A percentile compares a stretch with the other conserved stretches of the same genome.
Conservation (phyloP, 92 coral and sea anemone species). For the Zoanthus gigantus region DNA sequence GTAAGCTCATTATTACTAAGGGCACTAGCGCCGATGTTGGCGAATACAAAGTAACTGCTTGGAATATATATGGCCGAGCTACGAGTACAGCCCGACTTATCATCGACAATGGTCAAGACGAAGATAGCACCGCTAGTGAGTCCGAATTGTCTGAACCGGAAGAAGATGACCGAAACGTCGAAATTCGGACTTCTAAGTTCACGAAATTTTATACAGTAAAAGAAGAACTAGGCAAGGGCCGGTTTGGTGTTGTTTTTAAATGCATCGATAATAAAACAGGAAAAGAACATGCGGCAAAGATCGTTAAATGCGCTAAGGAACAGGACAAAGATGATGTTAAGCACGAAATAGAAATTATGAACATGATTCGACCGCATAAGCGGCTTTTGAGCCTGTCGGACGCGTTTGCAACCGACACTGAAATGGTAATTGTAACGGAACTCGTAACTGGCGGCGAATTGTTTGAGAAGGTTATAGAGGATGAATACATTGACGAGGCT, state of each 20-base stretch:
- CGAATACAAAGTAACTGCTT: conserved; percentile 93
- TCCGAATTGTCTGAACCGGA: conserved; percentile 80
- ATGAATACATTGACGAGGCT: conserved; percentile 93
- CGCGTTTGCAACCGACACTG: conserved; percentile 87
- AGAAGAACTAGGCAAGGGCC: conserved; percentile 96
- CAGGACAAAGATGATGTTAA: conserved; percentile 84
- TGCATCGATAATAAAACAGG: conserved; percentile 90
- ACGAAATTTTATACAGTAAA: conserved; percentile 84
- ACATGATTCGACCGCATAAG: conserved; percentile 74
- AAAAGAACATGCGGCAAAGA: conserved; percentile 90
- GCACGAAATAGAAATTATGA: conserved; percentile 96
- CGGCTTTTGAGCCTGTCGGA: conserved; percentile 84
- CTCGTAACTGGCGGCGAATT: conserved; percentile 97
- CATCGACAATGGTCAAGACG: conserved; percentile 77
- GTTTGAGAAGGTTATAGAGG: conserved; percentile 95
- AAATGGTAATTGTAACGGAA: conserved; percentile 97
- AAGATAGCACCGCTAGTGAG: conserved; percentile 83
- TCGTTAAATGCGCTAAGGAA: conserved; percentile 78
- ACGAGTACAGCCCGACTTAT: conserved; percentile 84
- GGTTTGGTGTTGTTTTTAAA: conserved; percentile 97
- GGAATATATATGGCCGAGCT: conserved; percentile 88
- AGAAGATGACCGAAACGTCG: conserved; percentile 65
- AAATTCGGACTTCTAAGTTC: conserved; percentile 72
- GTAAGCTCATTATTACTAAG: conserved; percentile 93
- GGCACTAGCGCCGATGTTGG: conserved; percentile 96